Base-by-base conservation (phyloP, 2,113 vertebrate species). In the Enhydra lutris region DNA sequence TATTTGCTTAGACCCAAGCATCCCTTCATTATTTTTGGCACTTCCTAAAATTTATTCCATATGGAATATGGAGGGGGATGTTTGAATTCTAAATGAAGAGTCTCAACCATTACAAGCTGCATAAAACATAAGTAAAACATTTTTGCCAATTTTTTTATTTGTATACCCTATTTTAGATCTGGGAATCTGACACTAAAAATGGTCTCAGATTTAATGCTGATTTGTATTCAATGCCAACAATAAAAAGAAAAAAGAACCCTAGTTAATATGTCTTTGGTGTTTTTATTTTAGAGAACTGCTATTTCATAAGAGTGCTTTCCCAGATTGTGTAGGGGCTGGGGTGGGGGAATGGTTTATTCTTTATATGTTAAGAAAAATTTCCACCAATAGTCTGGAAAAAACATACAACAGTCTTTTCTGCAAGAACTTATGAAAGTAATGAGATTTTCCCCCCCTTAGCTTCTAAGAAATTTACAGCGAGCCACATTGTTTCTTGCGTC, bases 141-240 rank as follows among this genome's bases (percentile, higher is more conserved):
- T 97, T 97, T 96, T 97, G 97, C 97, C 97, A 97, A 85, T 74
- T 98, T 97, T 98, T 97, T 91, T 79, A 97, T 97, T 97, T 98
- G 89, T 98, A 94, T 96, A 93, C 89, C 92, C 69, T 97, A 97
- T 96, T 98, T 98, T 97, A 98, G 97, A 98, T 97, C 96, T 96
- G 96, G 96, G 96, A 97, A 96, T 97, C 87, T 98, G 96, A 98
- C 92, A 97, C 92, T 97, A 95, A 98, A 98, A 98, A 97, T 94
- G 96, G 95, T 95, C 95, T 97, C 69, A 79, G 94, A 97, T 92
- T 98, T 97, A 97, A 97, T 97, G 96, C 89, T 98, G 97, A 97
- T 94, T 96, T 97, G 76, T 94, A 91, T 88, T 92, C 93, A 93
- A 93, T 96, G 95, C 97, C 97, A 98, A 97, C 93, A 97, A 97